Conservation (phyloP, 2,888 invertebrate genomes). For the Metopia argyrocephala region DNA sequence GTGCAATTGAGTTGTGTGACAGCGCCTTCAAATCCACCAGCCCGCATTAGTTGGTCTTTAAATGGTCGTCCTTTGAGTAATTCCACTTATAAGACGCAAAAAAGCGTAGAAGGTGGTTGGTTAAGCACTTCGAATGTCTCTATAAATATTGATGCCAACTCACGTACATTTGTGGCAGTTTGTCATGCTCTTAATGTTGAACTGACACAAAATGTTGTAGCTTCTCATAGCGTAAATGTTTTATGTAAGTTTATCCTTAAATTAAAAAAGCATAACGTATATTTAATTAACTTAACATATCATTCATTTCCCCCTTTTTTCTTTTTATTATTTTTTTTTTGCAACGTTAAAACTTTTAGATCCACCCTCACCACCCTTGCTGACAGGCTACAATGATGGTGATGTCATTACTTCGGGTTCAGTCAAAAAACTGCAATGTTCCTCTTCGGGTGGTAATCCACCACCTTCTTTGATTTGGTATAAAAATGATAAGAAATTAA, state of each 20-base stretch:
- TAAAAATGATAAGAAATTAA: constrained; percentile 75
- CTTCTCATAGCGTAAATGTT: constrained; percentile 75
- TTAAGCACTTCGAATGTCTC: constrained; percentile 74
- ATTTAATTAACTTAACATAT: constrained; percentile 38
- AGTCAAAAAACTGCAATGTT: constrained; percentile 73
- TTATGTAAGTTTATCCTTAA: constrained; percentile 71
- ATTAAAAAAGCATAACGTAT: constrained; percentile 51
- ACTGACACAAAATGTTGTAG: constrained; percentile 75
- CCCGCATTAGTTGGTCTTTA: constrained; percentile 75
- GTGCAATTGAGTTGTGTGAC: constrained; percentile 73
- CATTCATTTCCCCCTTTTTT: constrained; percentile 10
- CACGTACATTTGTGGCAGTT: constrained; percentile 73
- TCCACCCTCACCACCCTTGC: constrained; percentile 73
- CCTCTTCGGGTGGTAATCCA: constrained; percentile 75
- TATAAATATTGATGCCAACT: constrained; percentile 72
- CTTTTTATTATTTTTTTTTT: not conserved
- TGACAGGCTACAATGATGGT: constrained; percentile 75
- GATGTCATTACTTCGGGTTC: constrained; percentile 75
- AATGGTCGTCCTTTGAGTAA: constrained; percentile 74
- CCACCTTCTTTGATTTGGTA: constrained; percentile 73
- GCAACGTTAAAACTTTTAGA: constrained; percentile 64
- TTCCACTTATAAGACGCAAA: constrained; percentile 70
- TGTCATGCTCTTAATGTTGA: constrained; percentile 75
- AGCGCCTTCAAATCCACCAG: constrained; percentile 75
- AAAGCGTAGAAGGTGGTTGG: constrained; percentile 73